These are phyloP conservation scores for Ochlodes sylvanus DNA, from an alignment of 2,888 invertebrate species.

Conservation along the genomic window DNA sequence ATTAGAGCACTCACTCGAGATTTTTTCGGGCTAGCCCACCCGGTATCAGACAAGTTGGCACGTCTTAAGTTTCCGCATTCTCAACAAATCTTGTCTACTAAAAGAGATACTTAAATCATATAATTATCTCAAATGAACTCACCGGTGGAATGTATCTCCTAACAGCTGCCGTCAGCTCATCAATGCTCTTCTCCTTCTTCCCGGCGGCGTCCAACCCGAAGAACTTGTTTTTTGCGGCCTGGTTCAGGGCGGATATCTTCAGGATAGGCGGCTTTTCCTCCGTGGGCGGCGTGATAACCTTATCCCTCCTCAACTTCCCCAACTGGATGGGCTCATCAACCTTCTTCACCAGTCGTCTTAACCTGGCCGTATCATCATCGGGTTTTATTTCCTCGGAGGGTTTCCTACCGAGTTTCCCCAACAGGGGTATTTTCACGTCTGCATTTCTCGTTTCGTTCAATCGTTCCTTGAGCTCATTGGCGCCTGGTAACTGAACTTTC, in stretches of 20 bases:
- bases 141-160: slow-evolving; percentile 79
- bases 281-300: slow-evolving; percentile 47
- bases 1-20: too few species aligned
- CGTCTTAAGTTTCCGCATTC: too few species aligned
- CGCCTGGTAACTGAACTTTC: slow-evolving; percentile 61
- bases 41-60: too few species aligned
- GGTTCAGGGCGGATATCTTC: slow-evolving; percentile 71
- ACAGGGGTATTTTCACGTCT: slow-evolving; percentile 65
- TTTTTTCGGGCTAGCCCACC: too few species aligned
- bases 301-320: slow-evolving; percentile 71
- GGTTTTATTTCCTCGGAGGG: slow-evolving; percentile 66
- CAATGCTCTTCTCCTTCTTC: slow-evolving; percentile 72
- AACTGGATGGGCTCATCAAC: slow-evolving; percentile 72
- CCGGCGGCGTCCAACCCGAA: slow-evolving; percentile 65
- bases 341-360: slow-evolving; percentile 65
- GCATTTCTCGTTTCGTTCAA: slow-evolving; percentile 66
- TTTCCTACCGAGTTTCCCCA: slow-evolving; percentile 70
- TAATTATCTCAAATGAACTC: slow-evolving; percentile 51
- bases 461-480: slow-evolving; percentile 60
- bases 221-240: slow-evolving; percentile 77
- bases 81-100: too few species aligned
- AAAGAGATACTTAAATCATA: too few species aligned
- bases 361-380: slow-evolving; percentile 58
- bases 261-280: slow-evolving; percentile 62
- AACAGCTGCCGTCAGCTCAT: slow-evolving; percentile 74